Evolutionary conservation across 2,888 invertebrate genomes (phyloP), one percentile per base, ranked within the genome.

Genomic region (Eupithecia dodoneata): DNA sequence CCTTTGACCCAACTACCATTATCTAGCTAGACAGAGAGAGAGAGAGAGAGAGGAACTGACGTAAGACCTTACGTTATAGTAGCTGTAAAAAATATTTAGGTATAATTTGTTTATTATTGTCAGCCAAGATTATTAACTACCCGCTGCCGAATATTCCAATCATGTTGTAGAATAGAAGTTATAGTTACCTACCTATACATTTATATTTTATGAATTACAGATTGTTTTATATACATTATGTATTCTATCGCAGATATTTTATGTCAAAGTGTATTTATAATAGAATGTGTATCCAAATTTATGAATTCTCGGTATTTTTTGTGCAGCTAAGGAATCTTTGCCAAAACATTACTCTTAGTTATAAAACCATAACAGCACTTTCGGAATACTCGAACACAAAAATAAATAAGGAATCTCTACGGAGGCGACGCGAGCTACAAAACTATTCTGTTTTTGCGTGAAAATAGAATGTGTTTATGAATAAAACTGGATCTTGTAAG

Each of bases 381-480:
- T 69, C 67, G 45, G 47, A 49, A 70, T 10, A 70, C 47, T 18
- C 45, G n/a, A 59, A 30, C 12, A 70, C 76, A 63, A 63, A 59
- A 76, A 80, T 80, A 77, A 76, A 81, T 78, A 72, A 12, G 30
- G 73, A 81, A 72, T 73, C 71, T 77, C 69, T 55, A 70, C 74
- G 70, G 72, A 75, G 74, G 73, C 42, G 42, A 67, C 55, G 47
- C 71, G 69, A 66, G 45, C 5, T 79, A 76, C 67, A 44, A 67
- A 71, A 71, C 75, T 78, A 44, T 72, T 67, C 44, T 78, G 79
- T 79, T 80, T 79, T 76, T 70, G 63, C 73, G 70, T 66, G 67
- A 78, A 79, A 76, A 76, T 76, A 80, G 52, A 80, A 79, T 71
- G 4, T 47, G 18, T 47, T 18, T 49, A 70, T 70, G 1, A 49